Evolutionary conservation across 2,113 vertebrate species (phyloP), one percentile per base, ranked within the genome.

Genomic region (Hemibagrus wyckioides): DNA sequence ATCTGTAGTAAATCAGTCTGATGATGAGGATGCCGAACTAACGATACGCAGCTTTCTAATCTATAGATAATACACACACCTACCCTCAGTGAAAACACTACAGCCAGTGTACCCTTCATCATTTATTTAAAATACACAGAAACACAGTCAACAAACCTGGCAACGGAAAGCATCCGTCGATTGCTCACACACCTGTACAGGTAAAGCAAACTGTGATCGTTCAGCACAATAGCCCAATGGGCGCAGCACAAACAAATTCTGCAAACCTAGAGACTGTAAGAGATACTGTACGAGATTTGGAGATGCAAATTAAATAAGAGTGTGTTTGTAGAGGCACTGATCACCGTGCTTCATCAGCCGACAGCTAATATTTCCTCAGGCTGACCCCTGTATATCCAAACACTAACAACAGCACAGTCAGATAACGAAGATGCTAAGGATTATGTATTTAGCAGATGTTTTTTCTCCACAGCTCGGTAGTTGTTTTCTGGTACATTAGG

Each of bases 121-220:
- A 50, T 28, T n/a, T 77, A 48, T 77, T 19, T 50, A 50, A 77
- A 77, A 77, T 77, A 77, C 41, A 48, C 28, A 77, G 44, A 50
- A 7, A 77, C 73, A 15, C n/a, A 48, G 25, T 77, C 1, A 6
- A 28, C 73, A n/a, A 76, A 14, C 73, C 73, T 50, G 41, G 73
- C 44, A 48, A 77, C 25, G 50, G 2, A 50, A n/a, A 41, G 36
- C 9, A 2, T 67, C 65, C 14, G 17, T 9, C 41, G 69, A 41
- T 73, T 11, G 25, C 2, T 65, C 69, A 44, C 10, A 21, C 33
- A 28, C 73, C 25, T 4, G 44, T 8, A 50, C 11, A 17, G 25
- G 14, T 15, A 76, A 13, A 76, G 73, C 73, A 76, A 77, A 77
- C 73, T 77, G 28, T 5, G 50, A 28, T 44, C 21, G 36, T 33